Evolutionary conservation across 1,140 invertebrate genomes (phyloP), one percentile per base, ranked within the genome.

Genomic region (Saxidomus purpurata): DNA sequence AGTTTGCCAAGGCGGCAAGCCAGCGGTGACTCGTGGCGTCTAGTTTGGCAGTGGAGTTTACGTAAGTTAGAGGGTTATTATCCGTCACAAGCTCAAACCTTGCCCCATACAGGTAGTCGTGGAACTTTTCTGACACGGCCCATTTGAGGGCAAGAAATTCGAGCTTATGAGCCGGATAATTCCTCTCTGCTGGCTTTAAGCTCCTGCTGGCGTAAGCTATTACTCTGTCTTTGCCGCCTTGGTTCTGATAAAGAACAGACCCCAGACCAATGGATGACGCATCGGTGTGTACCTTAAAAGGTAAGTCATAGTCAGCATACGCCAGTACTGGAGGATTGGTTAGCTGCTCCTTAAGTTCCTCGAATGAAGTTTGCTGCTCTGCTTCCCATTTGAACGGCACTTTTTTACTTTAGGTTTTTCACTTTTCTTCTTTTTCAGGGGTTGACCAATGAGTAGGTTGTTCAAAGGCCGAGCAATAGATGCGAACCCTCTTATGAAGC

Each of bases 401-500:
- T 31, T n/a, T n/a, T n/a, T n/a, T n/a, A n/a, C 22, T 15, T n/a
- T 2, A 6, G 4, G 28, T 36, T 36, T 47, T 8, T 47, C 43
- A 17, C 43, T 17, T 47, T 47, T 47, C 43, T 47, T 47, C 28
- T 83, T 67, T n/a, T 40, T 38, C 25, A 36, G 63, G 6, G 55
- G 34, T 1, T 83, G 55, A n/a, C 80, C 80, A 55, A 55, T 83
- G 4, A 61, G 34, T 4, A 83, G 38, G 38, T 61, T 36, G 36
- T 38, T 83, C 34, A 83, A 34, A 25, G 80, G 55, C 28, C 55
- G 36, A 13, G 43, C 80, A 19, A 82, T 63, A 34, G 47, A 22
- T 49, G 91, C 77, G 71, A 81, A 93, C 43, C 85, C 80, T 40
- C 59, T 31, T 17, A 93, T 89, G 77, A 93, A 93, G 76, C 89